Evolutionary conservation across 2,888 invertebrate genomes (phyloP).

Genomic region (Mesochorus sp.): DNA sequence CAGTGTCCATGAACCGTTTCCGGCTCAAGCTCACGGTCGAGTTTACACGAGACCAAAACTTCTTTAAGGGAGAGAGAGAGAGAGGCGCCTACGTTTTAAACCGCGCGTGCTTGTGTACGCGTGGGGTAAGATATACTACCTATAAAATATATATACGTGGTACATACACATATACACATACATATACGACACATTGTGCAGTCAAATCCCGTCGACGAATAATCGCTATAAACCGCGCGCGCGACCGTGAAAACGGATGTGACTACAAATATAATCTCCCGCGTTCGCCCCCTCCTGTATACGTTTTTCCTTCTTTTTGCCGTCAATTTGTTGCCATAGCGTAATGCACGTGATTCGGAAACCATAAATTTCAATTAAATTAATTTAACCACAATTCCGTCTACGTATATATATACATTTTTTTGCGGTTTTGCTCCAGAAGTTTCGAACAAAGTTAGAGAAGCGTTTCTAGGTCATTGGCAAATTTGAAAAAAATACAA

Average conservation of each 20-base stretch:
- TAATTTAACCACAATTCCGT: no score
- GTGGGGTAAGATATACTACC: not conserved
- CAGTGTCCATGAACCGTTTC: slow-evolving; percentile 54
- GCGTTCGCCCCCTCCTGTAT: not conserved
- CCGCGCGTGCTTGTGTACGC: slow-evolving; percentile 20
- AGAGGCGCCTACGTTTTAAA: slow-evolving; percentile 26
- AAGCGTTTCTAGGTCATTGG: no score
- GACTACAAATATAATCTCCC: no score
- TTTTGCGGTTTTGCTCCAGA: not conserved
- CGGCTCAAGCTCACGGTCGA: slow-evolving; percentile 58
- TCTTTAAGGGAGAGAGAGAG: slow-evolving; percentile 39
- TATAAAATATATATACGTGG: not conserved
- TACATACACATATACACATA: slow-evolving; percentile 30
- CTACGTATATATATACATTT: no score
- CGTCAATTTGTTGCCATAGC: not conserved
- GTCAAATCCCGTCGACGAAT: slow-evolving; percentile 54
- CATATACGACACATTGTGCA: slow-evolving; percentile 34
- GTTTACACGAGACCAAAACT: slow-evolving; percentile 13
- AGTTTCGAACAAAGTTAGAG: no score
- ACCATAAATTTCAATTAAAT: slow-evolving; percentile 44
- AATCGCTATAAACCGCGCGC: slow-evolving; percentile 46
- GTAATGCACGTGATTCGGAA: slow-evolving; percentile 25
- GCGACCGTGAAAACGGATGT: slow-evolving; percentile 48
- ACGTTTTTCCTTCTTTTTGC: not conserved
- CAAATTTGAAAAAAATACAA: no score